A percentile compares a stretch with the other conserved stretches of the same genome.
These are phyloP conservation scores for Luperina testacea DNA, from an alignment of 2,888 invertebrate species.

Conservation along the genomic window DNA sequence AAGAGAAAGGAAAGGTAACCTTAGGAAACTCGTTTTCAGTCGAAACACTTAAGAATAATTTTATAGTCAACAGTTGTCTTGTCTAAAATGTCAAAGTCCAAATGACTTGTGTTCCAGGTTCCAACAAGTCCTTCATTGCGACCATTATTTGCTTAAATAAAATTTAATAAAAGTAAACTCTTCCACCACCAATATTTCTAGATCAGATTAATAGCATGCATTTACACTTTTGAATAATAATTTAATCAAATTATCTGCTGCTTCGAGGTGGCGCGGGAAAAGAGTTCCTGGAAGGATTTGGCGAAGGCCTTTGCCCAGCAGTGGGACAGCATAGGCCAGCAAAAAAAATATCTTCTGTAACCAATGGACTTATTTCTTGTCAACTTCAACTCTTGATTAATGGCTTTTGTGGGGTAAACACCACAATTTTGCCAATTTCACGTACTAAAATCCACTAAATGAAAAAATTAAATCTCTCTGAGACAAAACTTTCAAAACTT, in stretches of 20 bases:
- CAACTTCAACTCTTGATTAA: no score
- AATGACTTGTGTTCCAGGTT: conserved; percentile 28
- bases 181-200: not conserved
- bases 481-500: not conserved
- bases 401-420: no score
- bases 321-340: no score
- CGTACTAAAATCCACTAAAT: no score
- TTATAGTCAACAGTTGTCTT: conserved; percentile 66
- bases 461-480: no score
- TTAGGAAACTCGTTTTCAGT: conserved; percentile 67
- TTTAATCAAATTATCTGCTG: not conserved
- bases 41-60: conserved; percentile 53
- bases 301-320: no score
- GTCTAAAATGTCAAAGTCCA: conserved; percentile 84
- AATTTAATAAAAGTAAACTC: not conserved
- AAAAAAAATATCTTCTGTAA: no score
- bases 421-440: no score
- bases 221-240: not conserved
- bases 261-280: no score
- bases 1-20: conserved; percentile 63
- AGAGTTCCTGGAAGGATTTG: no score
- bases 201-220: no score
- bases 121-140: not conserved
- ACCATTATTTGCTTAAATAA: not conserved
- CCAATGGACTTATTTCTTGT: not conserved